Conservation (phyloP, 2,888 invertebrate species). For the Pyrocoelia pectoralis region DNA sequence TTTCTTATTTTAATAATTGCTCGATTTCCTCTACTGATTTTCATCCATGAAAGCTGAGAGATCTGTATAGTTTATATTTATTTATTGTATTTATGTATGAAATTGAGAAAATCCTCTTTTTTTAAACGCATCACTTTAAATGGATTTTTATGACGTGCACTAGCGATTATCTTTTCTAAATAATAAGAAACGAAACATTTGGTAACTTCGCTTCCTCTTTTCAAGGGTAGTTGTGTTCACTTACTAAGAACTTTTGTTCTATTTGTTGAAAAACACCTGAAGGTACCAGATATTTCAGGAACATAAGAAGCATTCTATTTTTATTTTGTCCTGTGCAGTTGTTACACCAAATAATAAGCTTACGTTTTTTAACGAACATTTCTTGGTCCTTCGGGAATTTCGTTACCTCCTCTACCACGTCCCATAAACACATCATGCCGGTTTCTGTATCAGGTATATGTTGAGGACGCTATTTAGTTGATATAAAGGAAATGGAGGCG, state of each 20-base stretch:
- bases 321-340: not conserved
- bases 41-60: not conserved
- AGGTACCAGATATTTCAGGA: slow-evolving; percentile 1
- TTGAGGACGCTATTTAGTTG: too few relatives aligned
- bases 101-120: slow-evolving; percentile 3
- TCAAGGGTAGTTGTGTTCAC: slow-evolving; percentile 1
- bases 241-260: slow-evolving; percentile 9
- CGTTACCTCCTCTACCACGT: too few relatives aligned
- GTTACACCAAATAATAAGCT: too few relatives aligned
- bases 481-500: too few relatives aligned
- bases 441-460: too few relatives aligned
- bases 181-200: not conserved
- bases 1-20: slow-evolving; percentile 1
- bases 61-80: not conserved
- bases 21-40: not conserved
- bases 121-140: not conserved
- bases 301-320: not conserved
- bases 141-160: slow-evolving; percentile 4
- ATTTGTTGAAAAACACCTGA: slow-evolving; percentile 4
- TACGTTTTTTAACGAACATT: too few relatives aligned
- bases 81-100: slow-evolving; percentile 2
- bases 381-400: too few relatives aligned
- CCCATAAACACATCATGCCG: too few relatives aligned
- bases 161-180: not conserved
- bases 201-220: not conserved